phyloP scores from a whole-genome alignment of 2,797 vertebrate genomes.

The Trachurus trachurus region DNA sequence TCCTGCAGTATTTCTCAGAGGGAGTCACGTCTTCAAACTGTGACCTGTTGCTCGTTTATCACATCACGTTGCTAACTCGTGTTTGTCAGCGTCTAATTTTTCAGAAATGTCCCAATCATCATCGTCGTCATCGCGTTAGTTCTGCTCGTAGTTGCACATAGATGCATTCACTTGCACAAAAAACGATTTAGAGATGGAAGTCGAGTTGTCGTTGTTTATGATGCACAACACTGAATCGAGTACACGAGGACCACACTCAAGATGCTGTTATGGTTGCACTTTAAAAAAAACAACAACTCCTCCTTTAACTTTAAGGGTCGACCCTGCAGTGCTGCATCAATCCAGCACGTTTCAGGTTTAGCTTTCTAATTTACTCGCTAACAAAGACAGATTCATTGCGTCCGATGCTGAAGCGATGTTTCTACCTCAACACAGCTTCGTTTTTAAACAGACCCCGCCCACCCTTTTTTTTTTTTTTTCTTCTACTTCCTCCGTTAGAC shows the following conservation, averaged over 20 bases:
- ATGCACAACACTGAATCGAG: not conserved
- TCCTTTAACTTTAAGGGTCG: conserved; percentile 15
- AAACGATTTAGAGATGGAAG: not conserved
- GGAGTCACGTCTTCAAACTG: not conserved
- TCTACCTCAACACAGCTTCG: conserved; percentile 54
- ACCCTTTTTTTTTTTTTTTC: not conserved
- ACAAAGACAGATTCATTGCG: conserved; percentile 3
- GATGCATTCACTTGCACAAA: conserved; percentile 55
- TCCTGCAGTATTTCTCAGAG: not conserved
- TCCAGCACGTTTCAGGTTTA: conserved; percentile 45
- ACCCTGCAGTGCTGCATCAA: conserved; percentile 55
- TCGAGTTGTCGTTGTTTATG: not conserved
- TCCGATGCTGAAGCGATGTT: conserved; percentile 31
- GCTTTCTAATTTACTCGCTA: conserved; percentile 7
- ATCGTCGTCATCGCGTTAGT: not conserved
- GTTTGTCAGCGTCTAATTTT: conserved; percentile 11
- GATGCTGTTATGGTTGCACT: conserved; percentile 61
- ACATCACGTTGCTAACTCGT: not conserved
- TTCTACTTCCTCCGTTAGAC: not conserved
- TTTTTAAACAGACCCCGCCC: not conserved
- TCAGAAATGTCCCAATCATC: not conserved
- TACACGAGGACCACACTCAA: conserved; percentile 10
- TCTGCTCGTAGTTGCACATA: conserved; percentile 32
- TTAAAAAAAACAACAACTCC: conserved; percentile 55
- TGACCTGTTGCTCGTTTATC: not conserved